These are phyloP conservation scores for Armadillidium nasatum DNA, from an alignment of 1,140 invertebrate species.

Conservation along the genomic window DNA sequence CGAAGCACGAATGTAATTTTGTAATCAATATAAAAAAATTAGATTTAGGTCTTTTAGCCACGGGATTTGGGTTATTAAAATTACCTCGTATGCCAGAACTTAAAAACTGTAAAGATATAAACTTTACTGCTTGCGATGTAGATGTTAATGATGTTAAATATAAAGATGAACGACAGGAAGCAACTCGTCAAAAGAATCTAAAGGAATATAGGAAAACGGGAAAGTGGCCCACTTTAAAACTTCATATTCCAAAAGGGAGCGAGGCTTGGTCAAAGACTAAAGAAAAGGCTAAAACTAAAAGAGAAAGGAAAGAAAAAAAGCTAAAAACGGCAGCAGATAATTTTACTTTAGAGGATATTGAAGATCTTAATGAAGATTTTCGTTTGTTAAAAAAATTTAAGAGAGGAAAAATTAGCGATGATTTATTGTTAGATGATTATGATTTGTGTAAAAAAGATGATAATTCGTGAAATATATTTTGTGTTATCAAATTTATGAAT, in stretches of 20 bases:
- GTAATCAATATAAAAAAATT: slow-evolving; percentile 85
- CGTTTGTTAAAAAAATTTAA: slow-evolving; percentile 82
- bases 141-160: slow-evolving; percentile 72
- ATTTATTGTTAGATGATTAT: too few relatives aligned
- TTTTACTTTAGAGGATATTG: slow-evolving; percentile 49
- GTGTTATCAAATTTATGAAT: too few relatives aligned
- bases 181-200: slow-evolving; percentile 66
- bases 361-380: slow-evolving; percentile 62
- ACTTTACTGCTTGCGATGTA: slow-evolving; percentile 63
- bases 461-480: too few relatives aligned
- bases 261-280: slow-evolving; percentile 77
- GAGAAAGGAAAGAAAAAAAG: slow-evolving; percentile 58
- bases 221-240: slow-evolving; percentile 66
- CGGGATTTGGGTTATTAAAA: slow-evolving; percentile 80
- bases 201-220: slow-evolving; percentile 68
- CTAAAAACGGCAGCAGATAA: slow-evolving; percentile 53
- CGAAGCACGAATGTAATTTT: slow-evolving; percentile 91
- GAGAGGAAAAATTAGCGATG: too few relatives aligned
- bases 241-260: slow-evolving; percentile 56
- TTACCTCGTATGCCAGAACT: slow-evolving; percentile 94
- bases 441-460: too few relatives aligned
- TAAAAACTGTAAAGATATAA: slow-evolving; percentile 61
- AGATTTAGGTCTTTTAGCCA: slow-evolving; percentile 77
- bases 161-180: slow-evolving; percentile 57
- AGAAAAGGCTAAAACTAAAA: slow-evolving; percentile 64